A percentile compares a stretch with the other conserved stretches of the same genome.
Conservation (phyloP, 2,888 invertebrate genomes). For the Entomobrya proxima region DNA sequence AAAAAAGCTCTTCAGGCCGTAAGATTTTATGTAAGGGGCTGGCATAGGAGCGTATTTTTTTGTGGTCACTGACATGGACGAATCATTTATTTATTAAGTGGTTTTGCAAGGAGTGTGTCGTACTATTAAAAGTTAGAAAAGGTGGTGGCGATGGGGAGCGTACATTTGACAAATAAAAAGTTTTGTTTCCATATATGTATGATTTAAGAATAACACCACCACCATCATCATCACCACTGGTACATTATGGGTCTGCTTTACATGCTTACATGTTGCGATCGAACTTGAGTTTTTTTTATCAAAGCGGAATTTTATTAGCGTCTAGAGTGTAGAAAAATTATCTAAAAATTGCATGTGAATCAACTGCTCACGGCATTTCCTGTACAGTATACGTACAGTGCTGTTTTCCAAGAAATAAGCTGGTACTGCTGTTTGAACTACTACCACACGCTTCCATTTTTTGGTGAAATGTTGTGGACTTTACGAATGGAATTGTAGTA, state of each 20-base stretch:
- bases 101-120: conserved; percentile 53
- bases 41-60: conserved; percentile 55
- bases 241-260: neutral
- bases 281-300: conserved; percentile 56
- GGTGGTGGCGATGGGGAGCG: conserved; percentile 16
- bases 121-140: neutral
- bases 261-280: neutral
- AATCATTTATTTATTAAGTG: conserved; percentile 67
- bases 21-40: conserved; percentile 56
- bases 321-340: conserved; percentile 74
- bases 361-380: conserved; percentile 74
- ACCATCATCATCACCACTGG: neutral
- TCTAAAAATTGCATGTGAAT: conserved; percentile 75
- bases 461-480: conserved; percentile 18
- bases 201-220: conserved; percentile 58
- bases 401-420: neutral
- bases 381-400: conserved; percentile 45
- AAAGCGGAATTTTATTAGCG: conserved; percentile 66
- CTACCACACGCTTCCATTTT: neutral
- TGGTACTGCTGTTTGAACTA: neutral
- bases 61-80: conserved; percentile 68
- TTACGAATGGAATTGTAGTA: conserved; percentile 4
- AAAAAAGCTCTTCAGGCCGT: conserved; percentile 48
- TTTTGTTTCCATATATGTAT: conserved; percentile 61
- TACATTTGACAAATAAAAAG: conserved; percentile 61